These are phyloP conservation scores for Coregonus clupeaformis DNA, from an alignment of 2,113 vertebrate species.

Conservation along the genomic window DNA sequence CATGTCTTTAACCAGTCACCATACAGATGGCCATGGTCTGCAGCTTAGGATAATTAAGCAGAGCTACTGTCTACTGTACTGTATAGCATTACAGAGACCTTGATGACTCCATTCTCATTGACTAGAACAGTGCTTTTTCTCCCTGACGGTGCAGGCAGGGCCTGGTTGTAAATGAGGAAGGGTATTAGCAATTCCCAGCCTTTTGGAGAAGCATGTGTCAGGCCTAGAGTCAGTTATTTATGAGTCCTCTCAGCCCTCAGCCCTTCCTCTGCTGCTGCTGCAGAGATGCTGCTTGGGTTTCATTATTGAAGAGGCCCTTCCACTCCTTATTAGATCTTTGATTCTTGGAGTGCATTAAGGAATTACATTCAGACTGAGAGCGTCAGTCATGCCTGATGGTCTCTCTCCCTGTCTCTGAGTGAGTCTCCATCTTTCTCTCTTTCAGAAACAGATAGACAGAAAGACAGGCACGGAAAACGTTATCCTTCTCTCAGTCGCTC, in stretches of 20 bases:
- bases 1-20: not conserved
- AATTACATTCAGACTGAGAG: conserved; percentile 65
- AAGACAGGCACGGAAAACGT: not conserved
- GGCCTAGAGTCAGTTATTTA: conserved; percentile 68
- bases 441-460: conserved; percentile 14
- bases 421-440: conserved; percentile 21
- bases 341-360: conserved; percentile 72
- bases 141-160: conserved; percentile 38
- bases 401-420: conserved; percentile 21
- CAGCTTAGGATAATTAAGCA: conserved; percentile 36
- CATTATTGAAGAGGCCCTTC: conserved; percentile 71
- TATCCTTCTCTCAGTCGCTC: not conserved
- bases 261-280: conserved; percentile 58
- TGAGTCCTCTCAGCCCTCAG: conserved; percentile 55
- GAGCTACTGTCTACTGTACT: conserved; percentile 35
- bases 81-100: conserved; percentile 31
- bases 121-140: conserved; percentile 19
- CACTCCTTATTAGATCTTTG: conserved; percentile 71
- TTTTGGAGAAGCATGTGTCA: conserved; percentile 58
- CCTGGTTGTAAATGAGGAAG: conserved; percentile 58
- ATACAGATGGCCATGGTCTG: conserved; percentile 20
- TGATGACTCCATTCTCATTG: conserved; percentile 47
- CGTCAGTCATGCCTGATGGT: conserved; percentile 51
- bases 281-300: conserved; percentile 66
- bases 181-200: conserved; percentile 65